Evolutionary conservation across 2,888 invertebrate species (phyloP), one percentile per base, ranked within the genome.

Genomic region (Harpagoxenus sublaevis): DNA sequence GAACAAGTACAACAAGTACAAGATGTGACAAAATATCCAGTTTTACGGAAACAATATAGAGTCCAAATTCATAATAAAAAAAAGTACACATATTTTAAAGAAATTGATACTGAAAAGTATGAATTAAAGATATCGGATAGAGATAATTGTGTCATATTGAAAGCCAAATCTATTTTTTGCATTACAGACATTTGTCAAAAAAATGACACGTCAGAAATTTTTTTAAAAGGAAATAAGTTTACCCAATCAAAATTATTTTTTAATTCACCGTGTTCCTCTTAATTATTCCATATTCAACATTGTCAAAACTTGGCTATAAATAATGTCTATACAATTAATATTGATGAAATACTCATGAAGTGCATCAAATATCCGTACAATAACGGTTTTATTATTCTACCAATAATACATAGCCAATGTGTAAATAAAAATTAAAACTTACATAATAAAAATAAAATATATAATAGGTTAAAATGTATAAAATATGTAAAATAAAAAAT

Each of bases 131-230:
- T 8, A 70, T 70, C 35, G n/a, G 9, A 70, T 71, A 51, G 15
- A 71, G 70, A 71, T 55, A 71, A 71, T 71, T 71, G 70, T 39
- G 53, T 71, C 15, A 53, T 71, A 23, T 23, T 53, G 51, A 70
- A 53, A 53, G 70, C 53, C 51, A 70, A 70, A 53, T 70, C 35
- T 35, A 8, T 70, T 35, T 35, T 70, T 35, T 53, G n/a, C n/a
- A 53, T 53, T 68, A 3, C 28, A 68, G 53, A 70, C 35, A 70
- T 53, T 53, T 53, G 35, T 39, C 1, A 53, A 55, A 39, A 71
- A 35, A 71, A 53, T 71, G 39, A 71, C 1, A 39, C 23, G 15
- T 3, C 35, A 39, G 53, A 55, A 71, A 55, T 71, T 15, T 15
- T 71, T 71, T 35, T 70, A 70, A n/a, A 35, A 35, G n/a, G 70